Base-by-base conservation (phyloP, 1,140 invertebrate genomes). In the Argopecten irradians region DNA sequence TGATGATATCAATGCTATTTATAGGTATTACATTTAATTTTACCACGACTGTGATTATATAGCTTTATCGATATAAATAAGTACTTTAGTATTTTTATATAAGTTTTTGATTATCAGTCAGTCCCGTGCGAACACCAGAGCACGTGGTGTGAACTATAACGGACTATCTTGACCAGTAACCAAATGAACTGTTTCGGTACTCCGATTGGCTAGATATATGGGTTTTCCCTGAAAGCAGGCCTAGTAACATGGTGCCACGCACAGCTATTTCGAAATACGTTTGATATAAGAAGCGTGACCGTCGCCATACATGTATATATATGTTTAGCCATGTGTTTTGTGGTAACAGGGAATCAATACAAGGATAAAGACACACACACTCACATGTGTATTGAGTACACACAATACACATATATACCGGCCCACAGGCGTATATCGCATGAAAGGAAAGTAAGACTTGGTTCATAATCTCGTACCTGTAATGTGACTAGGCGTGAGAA, bases 1-100 rank as follows among this genome's bases (percentile, higher is more conserved):
- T 71, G 55, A 71, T 71, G 55, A 71, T 71, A 71, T 71, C 55
- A 71, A 71, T 71, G 55, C 55, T 71, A 71, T 71, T 71, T 71
- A 71, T 71, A 71, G 55, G 55, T 71, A 28, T 71, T 71, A 71
- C 55, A 71, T 71, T 13, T 39, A 39, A 71, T n/a, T 71, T n/a
- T 71, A 71, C 8, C 55, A 71, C 28, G 55, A n/a, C 55, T 71
- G 55, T 16, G 5, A n/a, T 71, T 71, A 11, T n/a, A 71, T 16
- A 71, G 22, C n/a, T 28, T 28, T n/a, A 16, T 28, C 3, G 22
- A 28, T 16, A 71, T 28, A 71, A 71, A 3, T n/a, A 71, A 71
- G 16, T 7, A 71, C n/a, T n/a, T 71, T 3, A 7, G 55, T 71
- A 28, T 28, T 28, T 71, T 71, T 28, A 46, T 22, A 71, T 28